Conservation (phyloP, 30 jellyfish, hydroid and myxozoan genomes). For the Pelagia noctiluca region DNA sequence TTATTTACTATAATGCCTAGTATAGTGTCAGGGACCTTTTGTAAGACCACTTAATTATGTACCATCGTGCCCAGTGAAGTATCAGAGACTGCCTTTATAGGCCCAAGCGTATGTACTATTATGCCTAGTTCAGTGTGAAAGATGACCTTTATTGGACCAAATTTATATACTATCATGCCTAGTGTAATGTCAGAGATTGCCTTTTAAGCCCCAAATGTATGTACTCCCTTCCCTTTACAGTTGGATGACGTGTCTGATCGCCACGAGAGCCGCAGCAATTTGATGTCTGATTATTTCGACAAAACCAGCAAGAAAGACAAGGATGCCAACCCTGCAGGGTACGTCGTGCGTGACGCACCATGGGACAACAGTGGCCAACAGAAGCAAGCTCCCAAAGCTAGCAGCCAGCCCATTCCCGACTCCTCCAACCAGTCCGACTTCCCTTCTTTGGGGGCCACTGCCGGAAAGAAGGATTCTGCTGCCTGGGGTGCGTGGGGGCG, state of each 20-base stretch:
- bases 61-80: too few species aligned
- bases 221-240: conserved; percentile 27
- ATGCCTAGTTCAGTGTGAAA: too few species aligned
- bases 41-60: neutral
- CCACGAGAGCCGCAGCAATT: conserved; percentile 63
- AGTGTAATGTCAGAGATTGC: neutral
- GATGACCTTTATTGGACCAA: too few species aligned
- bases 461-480: conserved; percentile 63
- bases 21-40: neutral
- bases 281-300: conserved; percentile 76
- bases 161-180: neutral
- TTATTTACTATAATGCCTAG: neutral
- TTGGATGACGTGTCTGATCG: conserved; percentile 92
- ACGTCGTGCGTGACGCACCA: conserved; percentile 95
- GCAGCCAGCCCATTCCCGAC: conserved; percentile 84
- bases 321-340: conserved; percentile 63
- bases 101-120: too few species aligned
- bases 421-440: conserved; percentile 75
- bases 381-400: conserved; percentile 44
- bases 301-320: conserved; percentile 42
- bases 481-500: conserved; percentile 98
- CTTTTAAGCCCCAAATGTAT: neutral
- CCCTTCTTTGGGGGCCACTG: conserved; percentile 83
- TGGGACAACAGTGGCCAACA: conserved; percentile 65
- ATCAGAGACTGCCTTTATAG: too few species aligned